Percentiles rank a stretch among this genome's conserved stretches.
Conservation (phyloP, 2,888 invertebrate species). For the Diaperis boleti region DNA sequence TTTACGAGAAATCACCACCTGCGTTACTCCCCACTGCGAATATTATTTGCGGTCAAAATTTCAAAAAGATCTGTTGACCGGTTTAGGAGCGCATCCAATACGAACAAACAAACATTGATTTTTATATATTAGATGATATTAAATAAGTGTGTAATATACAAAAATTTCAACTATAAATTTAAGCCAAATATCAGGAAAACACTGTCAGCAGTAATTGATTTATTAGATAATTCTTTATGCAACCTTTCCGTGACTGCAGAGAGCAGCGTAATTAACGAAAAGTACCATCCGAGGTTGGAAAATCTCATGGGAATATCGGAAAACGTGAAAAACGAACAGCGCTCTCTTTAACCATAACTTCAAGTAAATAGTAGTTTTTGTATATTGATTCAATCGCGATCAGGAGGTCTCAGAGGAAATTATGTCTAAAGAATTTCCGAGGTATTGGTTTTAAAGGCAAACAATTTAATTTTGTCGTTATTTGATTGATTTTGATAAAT, state of each 20-base stretch:
- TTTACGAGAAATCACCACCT: no score
- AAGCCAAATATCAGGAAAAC: no score
- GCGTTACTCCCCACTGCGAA: no score
- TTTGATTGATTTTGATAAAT: no score
- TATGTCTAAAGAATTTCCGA: not conserved
- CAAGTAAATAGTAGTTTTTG: not conserved
- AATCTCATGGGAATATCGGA: slow-evolving; percentile 24
- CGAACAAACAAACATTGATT: no score
- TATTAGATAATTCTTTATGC: slow-evolving; percentile 29
- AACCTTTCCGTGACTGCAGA: slow-evolving; percentile 20
- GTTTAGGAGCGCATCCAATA: no score
- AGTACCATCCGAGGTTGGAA: slow-evolving; percentile 32
- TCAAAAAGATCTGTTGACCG: no score
- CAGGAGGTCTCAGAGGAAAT: slow-evolving; percentile 1
- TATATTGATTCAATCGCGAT: slow-evolving; percentile 5
- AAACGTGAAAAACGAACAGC: slow-evolving; percentile 6
- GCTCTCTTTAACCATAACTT: slow-evolving; percentile 27
- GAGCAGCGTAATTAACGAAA: slow-evolving; percentile 13
- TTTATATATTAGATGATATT: no score
- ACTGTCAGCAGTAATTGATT: no score
- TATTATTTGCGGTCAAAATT: no score
- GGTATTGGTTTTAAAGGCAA: not conserved
- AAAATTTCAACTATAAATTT: not conserved
- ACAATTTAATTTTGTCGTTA: not conserved
- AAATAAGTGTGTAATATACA: not conserved